A percentile compares a stretch with the other conserved stretches of the same genome.
These are phyloP conservation scores for Brachycybe producta DNA, from an alignment of 2,888 invertebrate genomes.

Conservation along the genomic window DNA sequence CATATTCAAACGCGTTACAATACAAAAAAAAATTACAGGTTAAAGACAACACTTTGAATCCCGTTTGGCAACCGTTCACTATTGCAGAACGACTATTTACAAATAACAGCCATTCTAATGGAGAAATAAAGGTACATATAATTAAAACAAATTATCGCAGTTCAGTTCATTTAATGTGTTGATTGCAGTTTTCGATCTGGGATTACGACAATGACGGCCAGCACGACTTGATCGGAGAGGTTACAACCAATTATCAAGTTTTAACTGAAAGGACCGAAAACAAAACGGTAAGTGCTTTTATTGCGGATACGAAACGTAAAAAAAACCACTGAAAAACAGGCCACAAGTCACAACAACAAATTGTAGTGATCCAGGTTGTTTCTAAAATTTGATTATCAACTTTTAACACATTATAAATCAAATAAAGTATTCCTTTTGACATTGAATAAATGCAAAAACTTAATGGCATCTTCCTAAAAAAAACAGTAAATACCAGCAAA, in stretches of 20 bases:
- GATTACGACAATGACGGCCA: constrained; percentile 32
- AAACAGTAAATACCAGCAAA: too few relatives aligned
- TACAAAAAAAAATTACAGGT: not conserved
- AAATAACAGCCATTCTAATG: not conserved
- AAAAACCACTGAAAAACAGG: too few relatives aligned
- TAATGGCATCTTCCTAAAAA: too few relatives aligned
- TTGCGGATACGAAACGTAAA: too few relatives aligned
- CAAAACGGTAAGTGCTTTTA: constrained; percentile 4
- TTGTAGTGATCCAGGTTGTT: too few relatives aligned
- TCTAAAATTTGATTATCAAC: too few relatives aligned
- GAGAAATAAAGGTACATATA: constrained; percentile 17
- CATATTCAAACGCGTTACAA: not conserved
- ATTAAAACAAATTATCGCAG: constrained; percentile 23
- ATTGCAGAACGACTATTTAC: not conserved
- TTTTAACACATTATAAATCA: too few relatives aligned
- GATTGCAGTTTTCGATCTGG: constrained; percentile 29
- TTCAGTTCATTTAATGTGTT: constrained; percentile 28
- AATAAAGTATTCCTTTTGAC: too few relatives aligned
- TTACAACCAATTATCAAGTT: constrained; percentile 26
- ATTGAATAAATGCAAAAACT: too few relatives aligned
- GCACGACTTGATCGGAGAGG: constrained; percentile 32
- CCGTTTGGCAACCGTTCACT: constrained; percentile 8
- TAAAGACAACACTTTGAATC: constrained; percentile 2
- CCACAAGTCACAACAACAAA: too few relatives aligned
- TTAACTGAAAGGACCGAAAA: constrained; percentile 27